Conservation (phyloP, 2,113 vertebrate genomes). For the Percopsis transmontana region DNA sequence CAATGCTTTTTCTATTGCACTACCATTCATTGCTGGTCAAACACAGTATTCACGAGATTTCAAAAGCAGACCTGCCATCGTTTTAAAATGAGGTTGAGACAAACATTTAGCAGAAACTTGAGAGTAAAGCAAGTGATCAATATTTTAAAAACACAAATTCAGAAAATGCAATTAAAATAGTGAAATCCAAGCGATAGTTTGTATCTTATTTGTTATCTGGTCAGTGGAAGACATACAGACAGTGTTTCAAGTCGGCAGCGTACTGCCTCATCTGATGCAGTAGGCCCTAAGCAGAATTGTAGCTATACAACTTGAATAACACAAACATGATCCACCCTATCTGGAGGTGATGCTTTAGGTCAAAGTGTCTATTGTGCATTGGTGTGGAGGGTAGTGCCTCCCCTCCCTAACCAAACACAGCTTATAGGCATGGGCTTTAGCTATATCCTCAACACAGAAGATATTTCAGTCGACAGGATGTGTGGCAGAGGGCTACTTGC, state of each 20-base stretch:
- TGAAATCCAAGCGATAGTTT: too few species aligned
- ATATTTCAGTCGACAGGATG: slow-evolving; percentile 42
- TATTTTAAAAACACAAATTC: too few species aligned
- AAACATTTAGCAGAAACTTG: too few species aligned
- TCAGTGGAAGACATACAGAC: slow-evolving; percentile 3
- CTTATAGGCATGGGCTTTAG: background rate
- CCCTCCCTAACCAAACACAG: slow-evolving; percentile 53
- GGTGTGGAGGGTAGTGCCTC: slow-evolving; percentile 38
- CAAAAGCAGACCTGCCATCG: too few species aligned
- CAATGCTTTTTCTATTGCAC: too few species aligned
- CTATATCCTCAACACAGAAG: slow-evolving; percentile 24
- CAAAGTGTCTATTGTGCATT: slow-evolving; percentile 56
- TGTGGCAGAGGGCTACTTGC: slow-evolving; percentile 35
- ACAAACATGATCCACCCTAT: slow-evolving; percentile 42
- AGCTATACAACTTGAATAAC: slow-evolving; percentile 21
- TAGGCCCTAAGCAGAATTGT: slow-evolving; percentile 20
- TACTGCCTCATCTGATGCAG: slow-evolving; percentile 1
- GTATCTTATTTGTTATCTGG: too few species aligned
- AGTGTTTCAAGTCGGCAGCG: background rate
- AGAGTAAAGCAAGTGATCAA: too few species aligned
- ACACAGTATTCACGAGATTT: too few species aligned
- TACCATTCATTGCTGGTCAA: too few species aligned
- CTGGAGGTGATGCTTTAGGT: slow-evolving; percentile 32
- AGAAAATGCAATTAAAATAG: too few species aligned
- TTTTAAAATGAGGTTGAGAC: too few species aligned